Conservation (phyloP, 2,888 invertebrate species). For the Cataglyphis altisquamis region DNA sequence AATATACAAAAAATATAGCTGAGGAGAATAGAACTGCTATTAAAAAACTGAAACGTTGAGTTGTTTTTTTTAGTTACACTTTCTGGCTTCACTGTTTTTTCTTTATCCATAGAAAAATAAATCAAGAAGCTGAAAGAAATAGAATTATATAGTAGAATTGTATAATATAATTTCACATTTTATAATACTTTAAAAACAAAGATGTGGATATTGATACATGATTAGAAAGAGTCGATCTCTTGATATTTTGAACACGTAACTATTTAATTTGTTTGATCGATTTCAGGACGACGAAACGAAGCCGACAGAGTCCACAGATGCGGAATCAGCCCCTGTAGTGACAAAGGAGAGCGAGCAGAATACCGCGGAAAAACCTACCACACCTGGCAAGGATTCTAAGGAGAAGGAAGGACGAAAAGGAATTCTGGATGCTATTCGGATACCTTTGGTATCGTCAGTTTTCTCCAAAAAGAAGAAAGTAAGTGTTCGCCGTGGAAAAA, state of each 20-base stretch:
- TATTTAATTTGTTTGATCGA: slow-evolving; percentile 10
- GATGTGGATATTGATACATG: background rate
- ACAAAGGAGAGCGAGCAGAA: slow-evolving; percentile 80
- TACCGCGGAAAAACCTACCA: slow-evolving; percentile 79
- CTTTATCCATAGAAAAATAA: background rate
- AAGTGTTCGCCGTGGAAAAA: background rate
- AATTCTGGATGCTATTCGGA: slow-evolving; percentile 89
- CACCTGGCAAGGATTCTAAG: slow-evolving; percentile 80
- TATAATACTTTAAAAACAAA: background rate
- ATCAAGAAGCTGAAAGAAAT: background rate
- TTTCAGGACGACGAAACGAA: slow-evolving; percentile 81
- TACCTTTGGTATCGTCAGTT: slow-evolving; percentile 88
- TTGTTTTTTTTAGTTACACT: slow-evolving; percentile 6
- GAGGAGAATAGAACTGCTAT: slow-evolving; percentile 1
- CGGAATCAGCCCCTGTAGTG: slow-evolving; percentile 71
- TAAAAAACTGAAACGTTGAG: background rate
- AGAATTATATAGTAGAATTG: too few relatives aligned
- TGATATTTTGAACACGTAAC: background rate
- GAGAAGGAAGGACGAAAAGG: slow-evolving; percentile 82
- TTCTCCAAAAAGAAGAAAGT: slow-evolving; percentile 85
- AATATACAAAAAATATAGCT: background rate
- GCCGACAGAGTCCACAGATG: slow-evolving; percentile 79
- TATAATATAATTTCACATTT: background rate
- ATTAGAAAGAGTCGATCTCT: background rate
- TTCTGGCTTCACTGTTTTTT: background rate